Base-by-base conservation (phyloP, 2,797 vertebrate genomes). In the Parauchenoglanis punctatus region DNA sequence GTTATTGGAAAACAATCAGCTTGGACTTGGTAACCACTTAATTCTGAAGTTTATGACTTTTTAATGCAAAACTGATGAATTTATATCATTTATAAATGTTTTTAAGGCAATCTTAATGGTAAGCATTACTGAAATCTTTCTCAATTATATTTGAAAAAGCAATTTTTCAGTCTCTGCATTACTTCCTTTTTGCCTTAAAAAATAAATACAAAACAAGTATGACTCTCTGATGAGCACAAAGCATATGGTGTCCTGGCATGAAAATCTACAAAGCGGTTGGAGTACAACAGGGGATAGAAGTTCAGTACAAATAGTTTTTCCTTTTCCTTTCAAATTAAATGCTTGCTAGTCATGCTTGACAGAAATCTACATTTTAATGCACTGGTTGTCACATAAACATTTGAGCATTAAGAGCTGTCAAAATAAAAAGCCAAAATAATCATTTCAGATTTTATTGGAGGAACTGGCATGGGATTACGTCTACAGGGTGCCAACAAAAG, bases 271-370 rank as follows among this genome's bases (percentile, higher is more conserved):
- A 63, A 85, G 54, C 25, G 15, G 25, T 52, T 72, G 75, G 52
- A 76, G n/a, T 59, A 72, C 63, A 87, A 72, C 65, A 72, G 83
- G 65, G 75, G 54, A 75, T 82, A 31, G 44, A 61, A 85, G 54
- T 88, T 70, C 15, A 75, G 49, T 49, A 81, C 56, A 44, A 85
- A 56, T 54, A 54, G n/a, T 31, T 40, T 61, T 59, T 78, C 18
- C 15, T 77, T 31, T 70, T 44, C n/a, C 25, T 72, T 68, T 61
- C 54, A 85, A 61, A 84, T 81, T 52, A 81, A 70, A 78, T n/a
- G 12, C 25, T 13, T 68, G 59, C 81, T 68, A n/a, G 52, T 77
- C 61, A 68, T 58, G 81, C 52, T 56, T 87, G 49, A 77, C 35
- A 25, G 76, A 54, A 12, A 49, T 44, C 68, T 67, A 35, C 61